Conservation (phyloP, 2,797 vertebrate species). For the Neostethus bicornis region DNA sequence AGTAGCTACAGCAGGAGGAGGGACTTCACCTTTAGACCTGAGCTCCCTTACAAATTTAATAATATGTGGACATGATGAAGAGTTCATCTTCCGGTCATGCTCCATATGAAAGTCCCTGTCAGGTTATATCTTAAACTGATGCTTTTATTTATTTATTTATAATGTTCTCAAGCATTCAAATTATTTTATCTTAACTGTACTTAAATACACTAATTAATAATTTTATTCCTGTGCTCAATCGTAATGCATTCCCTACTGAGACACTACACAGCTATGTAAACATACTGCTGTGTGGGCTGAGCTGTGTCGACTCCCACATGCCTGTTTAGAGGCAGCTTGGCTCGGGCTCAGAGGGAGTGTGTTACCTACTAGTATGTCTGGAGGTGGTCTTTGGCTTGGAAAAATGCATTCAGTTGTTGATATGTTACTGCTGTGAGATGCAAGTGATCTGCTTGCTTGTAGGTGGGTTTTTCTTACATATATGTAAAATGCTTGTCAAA, state of each 20-base stretch:
- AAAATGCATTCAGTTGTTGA: slow-evolving; percentile 35
- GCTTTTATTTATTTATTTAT: slow-evolving; percentile 30
- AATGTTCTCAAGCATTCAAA: no score
- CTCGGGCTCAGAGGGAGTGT: slow-evolving; percentile 58
- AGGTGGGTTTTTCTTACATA: slow-evolving; percentile 26
- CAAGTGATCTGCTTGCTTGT: slow-evolving; percentile 11
- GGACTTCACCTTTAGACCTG: slow-evolving; percentile 63
- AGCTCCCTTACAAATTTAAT: slow-evolving; percentile 54
- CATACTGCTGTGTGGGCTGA: slow-evolving; percentile 63
- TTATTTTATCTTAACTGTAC: slow-evolving; percentile 19
- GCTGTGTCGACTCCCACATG: slow-evolving; percentile 69
- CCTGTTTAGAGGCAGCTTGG: slow-evolving; percentile 62
- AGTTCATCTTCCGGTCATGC: slow-evolving; percentile 43
- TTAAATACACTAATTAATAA: slow-evolving; percentile 42
- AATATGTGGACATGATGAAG: slow-evolving; percentile 43
- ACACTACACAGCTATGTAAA: slow-evolving; percentile 55
- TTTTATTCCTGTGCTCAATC: slow-evolving; percentile 47
- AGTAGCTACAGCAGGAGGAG: slow-evolving; percentile 41
- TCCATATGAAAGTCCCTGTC: slow-evolving; percentile 24
- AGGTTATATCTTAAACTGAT: slow-evolving; percentile 24
- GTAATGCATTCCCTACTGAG: slow-evolving; percentile 49
- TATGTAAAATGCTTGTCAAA: slow-evolving; percentile 10
- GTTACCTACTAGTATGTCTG: slow-evolving; percentile 57
- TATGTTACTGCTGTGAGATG: slow-evolving; percentile 11
- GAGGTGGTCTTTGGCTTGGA: slow-evolving; percentile 54